phyloP scores from a whole-genome alignment of 2,797 vertebrate genomes.

The Alcedo quadribrachys region DNA sequence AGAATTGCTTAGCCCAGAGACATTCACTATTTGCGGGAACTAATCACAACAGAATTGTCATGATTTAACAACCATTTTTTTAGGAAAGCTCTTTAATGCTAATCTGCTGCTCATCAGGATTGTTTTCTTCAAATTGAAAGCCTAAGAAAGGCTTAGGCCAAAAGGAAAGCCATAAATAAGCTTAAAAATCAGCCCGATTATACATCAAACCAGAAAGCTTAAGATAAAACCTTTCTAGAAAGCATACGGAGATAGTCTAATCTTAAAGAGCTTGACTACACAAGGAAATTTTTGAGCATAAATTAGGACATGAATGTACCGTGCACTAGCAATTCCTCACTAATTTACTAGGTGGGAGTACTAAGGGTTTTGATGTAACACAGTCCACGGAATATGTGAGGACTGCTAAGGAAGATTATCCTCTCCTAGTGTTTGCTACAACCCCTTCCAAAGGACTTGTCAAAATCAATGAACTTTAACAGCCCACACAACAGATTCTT shows the following conservation, averaged over 20 bases:
- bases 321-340: neutral
- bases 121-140: constrained; percentile 36
- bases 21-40: neutral
- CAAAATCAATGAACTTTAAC: neutral
- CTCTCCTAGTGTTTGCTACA: neutral
- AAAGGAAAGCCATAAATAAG: constrained; percentile 6
- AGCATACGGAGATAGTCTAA: neutral
- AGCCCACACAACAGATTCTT: neutral
- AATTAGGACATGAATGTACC: neutral
- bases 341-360: neutral
- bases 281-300: neutral
- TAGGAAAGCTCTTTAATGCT: constrained; percentile 14
- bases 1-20: constrained; percentile 36
- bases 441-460: neutral
- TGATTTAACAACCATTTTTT: constrained; percentile 40
- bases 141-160: neutral
- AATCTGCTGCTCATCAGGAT: constrained; percentile 35
- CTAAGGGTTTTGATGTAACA: neutral
- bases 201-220: neutral
- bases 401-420: neutral
- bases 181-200: constrained; percentile 27
- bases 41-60: constrained; percentile 46
- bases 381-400: neutral
- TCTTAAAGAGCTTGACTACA: neutral
- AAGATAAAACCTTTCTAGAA: constrained; percentile 7